phyloP scores from a whole-genome alignment of 2,797 vertebrate genomes.

The Enteromius unitaeniatus region DNA sequence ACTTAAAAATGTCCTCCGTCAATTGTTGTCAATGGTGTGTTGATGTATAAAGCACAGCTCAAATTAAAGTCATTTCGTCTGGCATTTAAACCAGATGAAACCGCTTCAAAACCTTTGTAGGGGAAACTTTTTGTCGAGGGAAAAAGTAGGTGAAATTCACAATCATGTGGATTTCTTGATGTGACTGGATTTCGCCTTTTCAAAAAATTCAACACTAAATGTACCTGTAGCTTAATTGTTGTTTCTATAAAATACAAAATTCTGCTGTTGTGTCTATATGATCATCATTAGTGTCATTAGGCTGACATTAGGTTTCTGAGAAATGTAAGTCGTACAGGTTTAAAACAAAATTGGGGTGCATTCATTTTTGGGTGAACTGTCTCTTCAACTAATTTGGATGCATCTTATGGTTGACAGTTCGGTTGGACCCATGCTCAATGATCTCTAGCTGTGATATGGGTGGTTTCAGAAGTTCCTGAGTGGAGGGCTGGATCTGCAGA shows the following conservation, averaged over 20 bases:
- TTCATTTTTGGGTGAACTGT: not conserved
- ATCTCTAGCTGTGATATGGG: slow-evolving; percentile 47
- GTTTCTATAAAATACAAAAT: not conserved
- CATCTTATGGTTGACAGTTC: not conserved
- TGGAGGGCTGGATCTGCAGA: slow-evolving; percentile 56
- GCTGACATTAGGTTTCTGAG: not conserved
- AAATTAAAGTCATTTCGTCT: not conserved
- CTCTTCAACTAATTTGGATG: not conserved
- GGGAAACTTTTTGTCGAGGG: not conserved
- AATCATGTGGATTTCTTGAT: not conserved
- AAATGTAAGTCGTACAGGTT: not conserved
- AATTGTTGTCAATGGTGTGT: not conserved
- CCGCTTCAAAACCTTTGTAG: not conserved
- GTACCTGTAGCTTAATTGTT: not conserved
- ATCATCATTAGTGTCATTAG: too few species aligned
- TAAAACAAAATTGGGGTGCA: not conserved
- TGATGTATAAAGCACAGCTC: not conserved
- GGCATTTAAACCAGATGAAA: not conserved
- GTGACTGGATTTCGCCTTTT: not conserved
- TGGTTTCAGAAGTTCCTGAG: slow-evolving; percentile 51
- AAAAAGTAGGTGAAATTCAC: not conserved
- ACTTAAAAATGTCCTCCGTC: not conserved
- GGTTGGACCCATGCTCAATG: not conserved
- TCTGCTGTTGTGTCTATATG: not conserved
- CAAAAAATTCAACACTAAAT: not conserved